Base-by-base conservation (phyloP, 2,888 invertebrate genomes). In the Philereme transversata region DNA sequence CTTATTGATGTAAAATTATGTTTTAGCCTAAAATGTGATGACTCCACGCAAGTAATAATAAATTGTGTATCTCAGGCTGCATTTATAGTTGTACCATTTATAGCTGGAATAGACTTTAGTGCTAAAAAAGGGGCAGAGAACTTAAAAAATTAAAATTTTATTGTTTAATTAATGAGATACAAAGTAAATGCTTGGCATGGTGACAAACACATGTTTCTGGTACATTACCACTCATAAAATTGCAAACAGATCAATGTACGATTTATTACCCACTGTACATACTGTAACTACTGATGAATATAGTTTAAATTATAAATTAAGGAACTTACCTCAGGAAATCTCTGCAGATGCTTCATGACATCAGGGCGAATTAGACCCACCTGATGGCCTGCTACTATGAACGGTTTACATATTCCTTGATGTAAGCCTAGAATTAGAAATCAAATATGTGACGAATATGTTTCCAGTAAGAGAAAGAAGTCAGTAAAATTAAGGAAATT, bases 281-380 rank as follows among this genome's bases (percentile, higher is more conserved):
- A 38, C 40, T 8, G 5, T 38, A 3, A 5, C 8, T 5, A 5
- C 3, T 8, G 7, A 40, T 40, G 7, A 40, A 40, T 40, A 40
- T 6, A 8, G 40, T 1, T 40, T 9, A 51, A 9, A 50, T 8
- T 36, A 8, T 22, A 41, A 10, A 22, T 22, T 22, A 5, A 44
- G n/a, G 34, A 33, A 41, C 41, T 36, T 91, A 96, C 96, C 93
- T 97, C 96, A 47, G 98, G 97, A 86, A 96, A 97, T 84, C 95
- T 94, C 68, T 95, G 90, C 65, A 98, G 93, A 81, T 97, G 95
- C 84, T 95, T 95, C 89, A 96, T 94, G 59, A 98, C 96, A 92
- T 98, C 96, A 55, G 96, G 95, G 73, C 96, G 94, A 72, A 98
- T 95, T 67, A 98, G 92, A 64, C 98, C 98, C 60, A 98, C 97